Evolutionary conservation across 2,113 vertebrate species (phyloP).

Genomic region (Coptodon rendalli): DNA sequence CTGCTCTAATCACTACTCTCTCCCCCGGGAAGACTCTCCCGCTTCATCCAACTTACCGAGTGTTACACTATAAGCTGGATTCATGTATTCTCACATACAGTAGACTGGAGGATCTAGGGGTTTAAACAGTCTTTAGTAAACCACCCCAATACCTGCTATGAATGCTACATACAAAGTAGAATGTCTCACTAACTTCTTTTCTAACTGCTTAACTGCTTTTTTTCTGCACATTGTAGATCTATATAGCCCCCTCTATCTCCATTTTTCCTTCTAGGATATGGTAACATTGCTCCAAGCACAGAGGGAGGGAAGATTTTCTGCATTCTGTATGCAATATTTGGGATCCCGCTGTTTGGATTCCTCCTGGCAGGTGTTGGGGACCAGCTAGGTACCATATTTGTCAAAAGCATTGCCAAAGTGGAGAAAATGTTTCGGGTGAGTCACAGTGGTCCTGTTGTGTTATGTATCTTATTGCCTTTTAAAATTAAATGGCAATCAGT

Average conservation of each 20-base stretch:
- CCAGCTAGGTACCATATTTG: constrained; percentile 97
- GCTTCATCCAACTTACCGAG: neutral
- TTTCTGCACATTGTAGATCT: neutral
- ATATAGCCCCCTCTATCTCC: neutral
- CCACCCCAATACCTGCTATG: neutral
- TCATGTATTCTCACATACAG: neutral
- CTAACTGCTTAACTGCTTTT: neutral
- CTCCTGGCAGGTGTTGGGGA: constrained; percentile 94
- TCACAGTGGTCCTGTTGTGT: neutral
- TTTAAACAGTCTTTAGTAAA: neutral
- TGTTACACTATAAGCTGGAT: neutral
- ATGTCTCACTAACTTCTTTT: neutral
- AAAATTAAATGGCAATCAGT: accelerated
- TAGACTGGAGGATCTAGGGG: neutral
- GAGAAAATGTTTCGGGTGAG: constrained; percentile 96
- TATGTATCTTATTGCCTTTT: neutral
- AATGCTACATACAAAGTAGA: neutral
- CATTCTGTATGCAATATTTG: constrained; percentile 95
- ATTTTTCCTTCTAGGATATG: constrained; percentile 77
- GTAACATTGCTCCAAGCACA: constrained; percentile 94
- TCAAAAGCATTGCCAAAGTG: constrained; percentile 91
- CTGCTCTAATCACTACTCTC: neutral
- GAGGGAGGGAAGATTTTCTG: constrained; percentile 96
- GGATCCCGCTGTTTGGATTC: constrained; percentile 95
- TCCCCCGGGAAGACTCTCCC: neutral